These are phyloP conservation scores for Tor tambroides DNA, from an alignment of 2,113 vertebrate species.

Conservation along the genomic window DNA sequence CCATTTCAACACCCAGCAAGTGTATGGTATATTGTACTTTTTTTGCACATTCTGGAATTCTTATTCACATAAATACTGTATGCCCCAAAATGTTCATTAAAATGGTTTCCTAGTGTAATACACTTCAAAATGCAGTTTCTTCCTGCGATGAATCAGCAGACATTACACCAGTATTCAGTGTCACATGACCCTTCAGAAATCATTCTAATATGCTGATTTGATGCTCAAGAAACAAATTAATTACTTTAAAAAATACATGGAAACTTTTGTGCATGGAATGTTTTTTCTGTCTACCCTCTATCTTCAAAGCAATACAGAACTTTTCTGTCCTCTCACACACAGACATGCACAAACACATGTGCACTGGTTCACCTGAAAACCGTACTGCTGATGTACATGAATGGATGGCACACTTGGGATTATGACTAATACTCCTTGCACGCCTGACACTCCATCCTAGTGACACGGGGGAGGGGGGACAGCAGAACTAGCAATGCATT, in stretches of 20 bases:
- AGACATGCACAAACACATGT: not conserved
- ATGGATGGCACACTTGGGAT: conserved; percentile 28
- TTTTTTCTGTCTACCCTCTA: not conserved
- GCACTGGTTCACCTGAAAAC: conserved; percentile 1
- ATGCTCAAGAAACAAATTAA: not conserved
- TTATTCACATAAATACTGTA: too few relatives aligned
- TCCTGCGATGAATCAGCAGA: too few relatives aligned
- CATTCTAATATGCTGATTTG: not conserved
- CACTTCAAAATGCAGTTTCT: not conserved
- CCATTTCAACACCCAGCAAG: not conserved
- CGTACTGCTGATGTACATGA: conserved; percentile 10
- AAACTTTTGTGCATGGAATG: too few relatives aligned
- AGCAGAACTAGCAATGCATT: conserved; percentile 72
- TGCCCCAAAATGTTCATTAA: not conserved
- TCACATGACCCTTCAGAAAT: not conserved
- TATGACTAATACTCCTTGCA: conserved; percentile 35
- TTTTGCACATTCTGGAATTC: not conserved
- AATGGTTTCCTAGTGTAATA: not conserved
- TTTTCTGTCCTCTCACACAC: not conserved
- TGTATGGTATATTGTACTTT: not conserved
- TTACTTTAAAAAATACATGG: too few relatives aligned
- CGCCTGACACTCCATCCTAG: conserved; percentile 51
- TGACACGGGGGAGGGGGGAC: conserved; percentile 42
- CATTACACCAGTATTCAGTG: too few relatives aligned
- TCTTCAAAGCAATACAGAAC: not conserved